Evolutionary conservation across 1,140 invertebrate species (phyloP), one percentile per base, ranked within the genome.

Genomic region (Medauroidea extradentata): DNA sequence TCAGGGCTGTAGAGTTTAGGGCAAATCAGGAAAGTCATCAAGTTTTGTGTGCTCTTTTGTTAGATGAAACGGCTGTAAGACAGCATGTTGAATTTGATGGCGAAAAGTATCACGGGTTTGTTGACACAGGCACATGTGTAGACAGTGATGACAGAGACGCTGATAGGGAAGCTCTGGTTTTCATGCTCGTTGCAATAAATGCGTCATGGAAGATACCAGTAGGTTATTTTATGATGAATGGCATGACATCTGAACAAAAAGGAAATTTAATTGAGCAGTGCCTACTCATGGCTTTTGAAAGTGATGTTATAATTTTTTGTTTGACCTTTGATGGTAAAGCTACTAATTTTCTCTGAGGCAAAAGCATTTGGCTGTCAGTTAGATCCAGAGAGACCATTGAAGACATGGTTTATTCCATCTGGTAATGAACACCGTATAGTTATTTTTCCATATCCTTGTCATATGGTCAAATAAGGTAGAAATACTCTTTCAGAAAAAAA

Each of bases 401-500:
- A 23, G 41, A 67, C 25, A 63, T 63, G 43, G 63, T 76, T 13
- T 57, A 62, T 51, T 34, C 70, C 23, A 65, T 74, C 51, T 34
- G 29, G 29, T 11, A 7, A 34, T 34, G 29, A 34, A 34, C 29
- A 34, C 29, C 29, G 29, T 34, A 11, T 34, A 34, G 4, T 34
- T 34, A 11, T 34, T 34, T 34, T 34, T 34, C 53, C 71, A 24
- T 72, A 75, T 57, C 51, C 70, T 18, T 75, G 71, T 44, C 73
- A 75, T 56, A 70, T 75, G 66, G 46, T 75, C 9, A 75, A 77
- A 67, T 63, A 72, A 50, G 56, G 69, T 9, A 51, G 72, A 43
- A 75, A 74, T 57, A 53, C 65, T 27, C 65, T 72, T 18, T 67
- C 61, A 24, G 51, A 60, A 13, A 63, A 62, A 39, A 58, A 58